These are phyloP conservation scores for Cactoblastis cactorum DNA, from an alignment of 2,888 invertebrate species.

Conservation along the genomic window DNA sequence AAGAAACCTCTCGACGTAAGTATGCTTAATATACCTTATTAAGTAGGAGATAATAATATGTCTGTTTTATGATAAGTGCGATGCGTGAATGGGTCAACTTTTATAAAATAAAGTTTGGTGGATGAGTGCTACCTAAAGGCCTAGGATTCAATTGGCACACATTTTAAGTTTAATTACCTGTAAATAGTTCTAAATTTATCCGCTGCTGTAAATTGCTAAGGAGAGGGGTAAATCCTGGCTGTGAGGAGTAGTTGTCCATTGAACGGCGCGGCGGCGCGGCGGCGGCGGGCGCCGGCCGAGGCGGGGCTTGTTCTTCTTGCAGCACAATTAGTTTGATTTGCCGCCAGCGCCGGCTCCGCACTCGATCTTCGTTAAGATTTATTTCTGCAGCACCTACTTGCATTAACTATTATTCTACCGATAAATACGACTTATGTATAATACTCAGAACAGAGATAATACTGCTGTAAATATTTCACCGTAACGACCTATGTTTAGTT, in stretches of 20 bases:
- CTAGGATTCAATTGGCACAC: slow-evolving; percentile 79
- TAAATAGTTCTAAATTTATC: slow-evolving; percentile 77
- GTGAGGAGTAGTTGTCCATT: slow-evolving; percentile 77
- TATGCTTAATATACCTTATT: slow-evolving; percentile 58
- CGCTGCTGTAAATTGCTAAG: slow-evolving; percentile 77
- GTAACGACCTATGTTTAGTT: slow-evolving; percentile 77
- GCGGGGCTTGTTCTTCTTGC: slow-evolving; percentile 83
- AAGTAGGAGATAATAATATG: slow-evolving; percentile 25
- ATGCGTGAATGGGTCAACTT: slow-evolving; percentile 74
- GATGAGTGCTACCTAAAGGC: slow-evolving; percentile 79
- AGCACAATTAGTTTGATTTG: slow-evolving; percentile 87
- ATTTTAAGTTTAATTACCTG: slow-evolving; percentile 71
- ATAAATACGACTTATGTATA: slow-evolving; percentile 73
- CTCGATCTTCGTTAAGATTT: slow-evolving; percentile 73
- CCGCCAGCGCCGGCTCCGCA: slow-evolving; percentile 78
- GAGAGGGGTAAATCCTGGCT: slow-evolving; percentile 74
- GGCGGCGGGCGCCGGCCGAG: slow-evolving; percentile 34
- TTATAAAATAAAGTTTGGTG: slow-evolving; percentile 74
- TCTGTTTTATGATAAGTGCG: slow-evolving; percentile 54
- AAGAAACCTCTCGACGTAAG: slow-evolving; percentile 98
- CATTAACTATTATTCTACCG: slow-evolving; percentile 74
- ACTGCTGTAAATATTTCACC: slow-evolving; percentile 80
- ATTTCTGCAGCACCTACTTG: slow-evolving; percentile 80
- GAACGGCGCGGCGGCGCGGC: slow-evolving; percentile 48
- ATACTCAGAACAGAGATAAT: slow-evolving; percentile 68